Evolutionary conservation across 1,140 invertebrate genomes (phyloP), one percentile per base, ranked within the genome.

Genomic region (Adelges cooleyi): DNA sequence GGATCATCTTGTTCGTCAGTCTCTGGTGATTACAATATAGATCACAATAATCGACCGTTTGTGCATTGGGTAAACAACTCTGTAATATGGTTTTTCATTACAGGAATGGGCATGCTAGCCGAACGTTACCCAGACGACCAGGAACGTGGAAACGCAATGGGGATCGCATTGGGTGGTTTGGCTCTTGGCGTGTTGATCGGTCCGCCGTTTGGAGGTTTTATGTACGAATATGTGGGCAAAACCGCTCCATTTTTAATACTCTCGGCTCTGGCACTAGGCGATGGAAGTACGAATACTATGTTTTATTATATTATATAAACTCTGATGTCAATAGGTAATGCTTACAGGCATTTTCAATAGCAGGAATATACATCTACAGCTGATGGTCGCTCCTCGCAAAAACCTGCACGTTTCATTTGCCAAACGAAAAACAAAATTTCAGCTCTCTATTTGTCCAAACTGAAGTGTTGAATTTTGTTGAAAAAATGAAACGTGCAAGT

Each of bases 1-100:
- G 89, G 88, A 15, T 93, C 90, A 3, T 85, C 90, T 1, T 90
- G 86, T 69, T 84, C 89, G 44, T 81, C 82, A 18, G 84, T 90
- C 4, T 83, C 85, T 67, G 86, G 87, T 74, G 83, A 84, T 29
- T 36, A 33, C 18, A 46, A 20, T 33, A 33, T 33, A 33, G 11
- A 33, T 33, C 17, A 11, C 46, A 23, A 18, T 10, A 23, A 81
- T 82, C 79, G 68, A 51, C 40, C 13, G 4, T 42, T 42, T n/a
- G 13, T 42, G 40, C 40, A 3, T 13, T 11, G 13, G 6, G 36
- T 38, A 13, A n/a, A 11, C 15, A 8, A n/a, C n/a, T 44, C 10
- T n/a, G n/a, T 44, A 11, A 11, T 44, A 29, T 44, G 9, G 6
- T 27, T 22, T 40, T 51, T 68, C n/a, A 17, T 69, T 71, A 29